A percentile compares a stretch with the other conserved stretches of the same genome.
Evolutionary conservation across 2,113 vertebrate species (phyloP).

Genomic region (Xenus cinereus): DNA sequence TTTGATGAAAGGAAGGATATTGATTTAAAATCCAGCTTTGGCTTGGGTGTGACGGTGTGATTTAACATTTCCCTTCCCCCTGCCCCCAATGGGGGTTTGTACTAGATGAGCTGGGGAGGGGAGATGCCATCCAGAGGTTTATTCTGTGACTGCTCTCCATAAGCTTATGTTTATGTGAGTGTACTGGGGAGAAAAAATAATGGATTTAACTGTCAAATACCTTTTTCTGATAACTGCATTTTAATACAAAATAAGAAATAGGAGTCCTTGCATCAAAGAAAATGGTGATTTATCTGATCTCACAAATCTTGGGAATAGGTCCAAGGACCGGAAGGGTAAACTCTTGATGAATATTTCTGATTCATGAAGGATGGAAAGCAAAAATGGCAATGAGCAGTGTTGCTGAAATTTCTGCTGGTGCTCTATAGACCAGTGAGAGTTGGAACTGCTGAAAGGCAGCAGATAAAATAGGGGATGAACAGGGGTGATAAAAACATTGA

Average conservation of each 20-base stretch:
- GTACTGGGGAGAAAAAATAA: neutral
- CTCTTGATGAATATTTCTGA: neutral
- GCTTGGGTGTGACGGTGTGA: neutral
- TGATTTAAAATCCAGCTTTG: neutral
- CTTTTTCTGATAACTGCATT: neutral
- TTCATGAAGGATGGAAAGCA: neutral
- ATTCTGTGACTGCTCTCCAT: neutral
- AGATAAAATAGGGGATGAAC: neutral
- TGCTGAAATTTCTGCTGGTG: slow-evolving; percentile 13
- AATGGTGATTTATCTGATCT: neutral
- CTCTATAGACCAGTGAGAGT: neutral
- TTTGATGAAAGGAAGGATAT: neutral
- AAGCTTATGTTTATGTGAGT: neutral
- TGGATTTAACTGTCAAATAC: neutral
- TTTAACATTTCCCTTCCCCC: rapidly evolving
- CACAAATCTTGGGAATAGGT: neutral
- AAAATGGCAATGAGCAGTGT: neutral
- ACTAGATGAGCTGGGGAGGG: neutral
- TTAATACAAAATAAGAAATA: neutral
- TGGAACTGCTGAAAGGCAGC: neutral
- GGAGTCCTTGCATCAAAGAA: neutral
- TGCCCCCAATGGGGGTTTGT: neutral
- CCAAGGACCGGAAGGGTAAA: neutral
- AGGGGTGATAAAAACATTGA: neutral
- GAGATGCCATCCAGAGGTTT: neutral